Base-by-base conservation (phyloP, 2,888 invertebrate genomes). In the Adelognathus sp. region DNA sequence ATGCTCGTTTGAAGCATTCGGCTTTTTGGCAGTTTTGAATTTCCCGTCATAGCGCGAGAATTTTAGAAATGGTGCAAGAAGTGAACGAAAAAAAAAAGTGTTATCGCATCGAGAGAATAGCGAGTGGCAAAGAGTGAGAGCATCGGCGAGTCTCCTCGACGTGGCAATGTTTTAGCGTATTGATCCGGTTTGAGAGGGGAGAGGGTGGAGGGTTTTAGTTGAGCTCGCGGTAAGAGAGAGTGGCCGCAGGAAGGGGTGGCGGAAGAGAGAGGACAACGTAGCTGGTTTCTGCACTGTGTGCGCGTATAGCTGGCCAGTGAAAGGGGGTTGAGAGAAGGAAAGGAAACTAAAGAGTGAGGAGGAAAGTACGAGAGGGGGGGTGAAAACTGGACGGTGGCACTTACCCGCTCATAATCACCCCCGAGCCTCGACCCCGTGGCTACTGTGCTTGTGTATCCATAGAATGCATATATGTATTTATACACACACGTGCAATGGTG, bases 131-230 rank as follows among this genome's bases (percentile, higher is more conserved):
- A n/a, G n/a, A n/a, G n/a, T n/a, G n/a, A n/a, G 54, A 64, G 73
- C 72, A 63, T 56, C 69, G 78, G 71, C 81, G 85, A 86, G 86
- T 86, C 87, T 88, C 87, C 11, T 87, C 89, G 88, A 86, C 88
- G 88, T 87, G 87, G 90, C 87, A 88, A 89, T 90, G 90, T 90
- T 90, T 90, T 90, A 90, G 88, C 90, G 90, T 90, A 90, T 90
- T 90, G 90, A 90, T 90, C 90, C 90, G 87, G 85, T 85, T 61
- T 70, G 72, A 66, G 67, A n/a, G 36, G 63, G 31, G 24, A 33
- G 64, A 46, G 69, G 56, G 11, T 14, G 64, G 86, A 83, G 79
- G 86, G 85, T 83, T 85, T 87, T 87, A 87, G 88, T 87, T 86
- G 87, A 86, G 84, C 82, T 80, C 83, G 83, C 66, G 41, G 79